Conservation (phyloP, 2,797 vertebrate genomes). For the Cynopterus sphinx region DNA sequence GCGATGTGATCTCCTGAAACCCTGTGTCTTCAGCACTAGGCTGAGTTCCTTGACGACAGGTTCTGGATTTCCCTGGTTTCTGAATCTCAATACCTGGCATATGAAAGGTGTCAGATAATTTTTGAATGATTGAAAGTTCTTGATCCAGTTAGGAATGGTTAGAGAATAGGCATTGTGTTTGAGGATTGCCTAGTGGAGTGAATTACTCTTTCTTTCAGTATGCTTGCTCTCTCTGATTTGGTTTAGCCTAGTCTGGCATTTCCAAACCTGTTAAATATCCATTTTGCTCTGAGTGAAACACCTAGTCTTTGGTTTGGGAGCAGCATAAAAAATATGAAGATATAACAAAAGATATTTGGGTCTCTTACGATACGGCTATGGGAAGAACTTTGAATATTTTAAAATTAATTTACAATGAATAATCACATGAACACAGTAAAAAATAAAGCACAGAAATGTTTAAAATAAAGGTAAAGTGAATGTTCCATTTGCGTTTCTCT, state of each 20-base stretch:
- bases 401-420: conserved; percentile 27
- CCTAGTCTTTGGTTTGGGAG: neutral
- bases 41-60: neutral
- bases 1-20: neutral
- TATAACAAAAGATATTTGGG: neutral
- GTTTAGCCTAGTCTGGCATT: neutral
- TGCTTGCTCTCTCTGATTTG: neutral
- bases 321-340: neutral
- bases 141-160: neutral
- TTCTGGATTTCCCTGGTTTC: conserved; percentile 9
- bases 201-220: neutral
- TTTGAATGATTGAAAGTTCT: neutral
- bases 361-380: neutral
- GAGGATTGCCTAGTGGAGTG: neutral
- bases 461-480: neutral
- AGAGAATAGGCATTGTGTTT: neutral
- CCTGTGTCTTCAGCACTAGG: neutral
- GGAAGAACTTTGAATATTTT: neutral
- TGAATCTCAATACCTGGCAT: neutral
- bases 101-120: neutral
- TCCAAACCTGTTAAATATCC: neutral
- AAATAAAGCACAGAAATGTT: neutral
- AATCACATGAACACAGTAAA: neutral
- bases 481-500: neutral
- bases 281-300: neutral